Conservation (phyloP, 2,113 vertebrate species). For the Poecile atricapillus region DNA sequence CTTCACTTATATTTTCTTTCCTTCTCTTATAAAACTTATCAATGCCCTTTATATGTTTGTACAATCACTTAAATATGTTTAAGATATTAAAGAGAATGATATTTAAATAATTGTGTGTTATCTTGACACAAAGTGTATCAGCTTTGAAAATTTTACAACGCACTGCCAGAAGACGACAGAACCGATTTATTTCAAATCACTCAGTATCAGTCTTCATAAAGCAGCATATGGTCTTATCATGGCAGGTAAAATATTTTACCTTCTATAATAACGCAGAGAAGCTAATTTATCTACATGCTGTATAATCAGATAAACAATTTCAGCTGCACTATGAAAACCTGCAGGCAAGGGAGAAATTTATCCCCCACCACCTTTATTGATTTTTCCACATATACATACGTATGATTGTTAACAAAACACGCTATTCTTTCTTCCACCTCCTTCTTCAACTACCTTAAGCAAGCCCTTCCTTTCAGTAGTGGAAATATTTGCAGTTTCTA, state of each 20-base stretch:
- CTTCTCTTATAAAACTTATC: not conserved
- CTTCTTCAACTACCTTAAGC: constrained; percentile 56
- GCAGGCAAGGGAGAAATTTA: constrained; percentile 8
- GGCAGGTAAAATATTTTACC: constrained; percentile 73
- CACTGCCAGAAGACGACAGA: constrained; percentile 49
- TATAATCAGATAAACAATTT: constrained; percentile 61
- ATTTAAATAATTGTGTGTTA: not conserved
- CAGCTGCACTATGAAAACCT: constrained; percentile 50
- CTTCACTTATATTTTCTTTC: not conserved
- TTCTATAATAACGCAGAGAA: constrained; percentile 64
- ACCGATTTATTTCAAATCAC: constrained; percentile 50
- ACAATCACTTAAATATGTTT: constrained; percentile 29
- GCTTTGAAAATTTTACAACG: constrained; percentile 30
- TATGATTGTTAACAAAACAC: constrained; percentile 37
- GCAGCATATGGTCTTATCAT: constrained; percentile 61
- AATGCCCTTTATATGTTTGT: not conserved
- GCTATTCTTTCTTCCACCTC: constrained; percentile 31
- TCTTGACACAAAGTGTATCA: constrained; percentile 12
- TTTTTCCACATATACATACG: not conserved
- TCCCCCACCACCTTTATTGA: not conserved
- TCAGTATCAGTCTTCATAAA: constrained; percentile 63
- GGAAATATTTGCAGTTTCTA: constrained; percentile 62
- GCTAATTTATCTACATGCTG: constrained; percentile 63
- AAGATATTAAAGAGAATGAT: not conserved
- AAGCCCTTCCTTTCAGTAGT: constrained; percentile 53